Percentiles rank a stretch among this genome's conserved stretches.
Evolutionary conservation across 2,888 invertebrate species (phyloP).

Genomic region (Oscheius sp.): DNA sequence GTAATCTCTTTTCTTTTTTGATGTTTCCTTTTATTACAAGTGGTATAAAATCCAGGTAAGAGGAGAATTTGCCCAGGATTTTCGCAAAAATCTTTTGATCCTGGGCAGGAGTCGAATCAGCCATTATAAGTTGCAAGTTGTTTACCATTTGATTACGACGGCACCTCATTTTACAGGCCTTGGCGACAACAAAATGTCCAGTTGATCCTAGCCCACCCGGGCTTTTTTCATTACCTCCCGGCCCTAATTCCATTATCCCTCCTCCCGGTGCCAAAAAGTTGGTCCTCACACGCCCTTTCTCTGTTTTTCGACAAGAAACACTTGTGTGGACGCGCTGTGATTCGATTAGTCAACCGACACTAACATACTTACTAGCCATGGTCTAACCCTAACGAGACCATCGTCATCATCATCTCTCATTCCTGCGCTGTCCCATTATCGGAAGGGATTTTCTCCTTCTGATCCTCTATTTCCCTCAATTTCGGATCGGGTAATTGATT

Average conservation of each 20-base stretch:
- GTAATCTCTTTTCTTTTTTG: slow-evolving; percentile 19
- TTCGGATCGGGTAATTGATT: neutral
- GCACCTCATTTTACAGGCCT: too few relatives aligned
- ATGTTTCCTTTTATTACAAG: neutral
- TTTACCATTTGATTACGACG: too few relatives aligned
- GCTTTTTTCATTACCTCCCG: neutral
- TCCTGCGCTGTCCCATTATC: neutral
- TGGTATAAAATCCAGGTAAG: too few relatives aligned
- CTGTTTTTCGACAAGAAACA: slow-evolving; percentile 15
- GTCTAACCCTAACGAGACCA: slow-evolving; percentile 26
- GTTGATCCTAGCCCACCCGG: too few relatives aligned
- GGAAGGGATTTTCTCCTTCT: neutral
- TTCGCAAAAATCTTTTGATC: too few relatives aligned
- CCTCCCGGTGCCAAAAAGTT: too few relatives aligned
- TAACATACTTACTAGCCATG: slow-evolving; percentile 28
- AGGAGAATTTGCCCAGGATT: too few relatives aligned
- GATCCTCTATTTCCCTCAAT: too few relatives aligned
- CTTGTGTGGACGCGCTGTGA: slow-evolving; percentile 15
- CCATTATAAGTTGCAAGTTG: too few relatives aligned
- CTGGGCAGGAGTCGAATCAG: too few relatives aligned
- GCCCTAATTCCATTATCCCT: neutral
- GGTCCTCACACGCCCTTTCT: too few relatives aligned
- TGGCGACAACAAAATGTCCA: too few relatives aligned
- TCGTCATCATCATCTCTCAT: neutral
- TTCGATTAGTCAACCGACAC: slow-evolving; percentile 32